Evolutionary conservation across 2,888 invertebrate genomes (phyloP).

Genomic region (Drosophila borealis): DNA sequence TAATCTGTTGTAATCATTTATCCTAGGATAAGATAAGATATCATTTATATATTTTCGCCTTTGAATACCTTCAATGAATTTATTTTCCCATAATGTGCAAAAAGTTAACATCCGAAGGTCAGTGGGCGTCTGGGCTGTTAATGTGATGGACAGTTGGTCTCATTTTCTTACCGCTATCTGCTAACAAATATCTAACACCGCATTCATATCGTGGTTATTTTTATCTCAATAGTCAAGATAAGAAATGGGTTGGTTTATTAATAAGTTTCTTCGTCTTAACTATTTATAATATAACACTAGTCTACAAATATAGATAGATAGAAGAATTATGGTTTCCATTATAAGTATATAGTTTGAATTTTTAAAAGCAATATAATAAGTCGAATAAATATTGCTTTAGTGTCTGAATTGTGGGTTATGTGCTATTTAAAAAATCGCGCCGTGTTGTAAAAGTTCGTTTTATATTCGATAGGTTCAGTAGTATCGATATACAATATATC

Average conservation of each 20-base stretch:
- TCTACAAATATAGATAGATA: neutral
- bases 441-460: constrained; percentile 1
- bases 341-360: neutral
- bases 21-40: constrained; percentile 23
- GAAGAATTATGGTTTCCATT: neutral
- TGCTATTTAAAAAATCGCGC: too few species aligned
- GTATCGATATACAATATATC: constrained; percentile 9
- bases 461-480: neutral
- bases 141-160: constrained; percentile 20
- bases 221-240: constrained; percentile 7
- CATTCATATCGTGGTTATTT: constrained; percentile 33
- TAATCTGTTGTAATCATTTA: constrained; percentile 13
- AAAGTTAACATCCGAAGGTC: constrained; percentile 18
- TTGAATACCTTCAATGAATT: constrained; percentile 29
- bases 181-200: constrained; percentile 9
- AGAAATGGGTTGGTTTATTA: constrained; percentile 1
- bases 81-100: constrained; percentile 7
- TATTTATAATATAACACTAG: too few species aligned
- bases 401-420: neutral
- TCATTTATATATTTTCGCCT: constrained; percentile 2
- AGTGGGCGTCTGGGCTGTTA: neutral
- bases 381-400: neutral
- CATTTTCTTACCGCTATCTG: constrained; percentile 25
- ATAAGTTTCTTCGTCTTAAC: neutral
- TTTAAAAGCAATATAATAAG: neutral